phyloP scores from a whole-genome alignment of 2,888 invertebrate species.

The Pristionchus mayeri region DNA sequence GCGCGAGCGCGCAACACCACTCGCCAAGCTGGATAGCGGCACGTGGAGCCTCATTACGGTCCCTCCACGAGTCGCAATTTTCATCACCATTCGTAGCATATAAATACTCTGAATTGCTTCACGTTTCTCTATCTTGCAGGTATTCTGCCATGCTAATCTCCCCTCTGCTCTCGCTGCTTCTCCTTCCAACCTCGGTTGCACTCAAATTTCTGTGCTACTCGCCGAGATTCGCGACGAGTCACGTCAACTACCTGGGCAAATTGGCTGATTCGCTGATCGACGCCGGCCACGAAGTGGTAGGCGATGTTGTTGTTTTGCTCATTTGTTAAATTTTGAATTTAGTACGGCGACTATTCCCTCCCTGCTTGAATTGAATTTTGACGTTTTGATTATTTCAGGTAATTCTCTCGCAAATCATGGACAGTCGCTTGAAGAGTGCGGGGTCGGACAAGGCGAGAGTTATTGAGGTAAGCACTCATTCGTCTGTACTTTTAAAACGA shows the following conservation, averaged over 20 bases:
- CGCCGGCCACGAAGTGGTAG: slow-evolving; percentile 8
- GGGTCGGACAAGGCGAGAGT: not conserved
- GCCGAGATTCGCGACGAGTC: not conserved
- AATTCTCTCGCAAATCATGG: not conserved
- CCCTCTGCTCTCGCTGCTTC: not conserved
- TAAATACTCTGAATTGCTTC: too few relatives aligned
- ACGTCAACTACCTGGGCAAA: slow-evolving; percentile 5
- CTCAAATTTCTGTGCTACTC: slow-evolving; percentile 35
- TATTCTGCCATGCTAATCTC: too few relatives aligned
- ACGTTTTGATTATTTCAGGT: not conserved
- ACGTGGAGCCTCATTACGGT: too few relatives aligned
- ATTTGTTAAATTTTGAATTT: not conserved
- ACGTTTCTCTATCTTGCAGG: too few relatives aligned
- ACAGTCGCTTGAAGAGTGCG: not conserved
- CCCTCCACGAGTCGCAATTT: too few relatives aligned
- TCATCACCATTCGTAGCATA: too few relatives aligned
- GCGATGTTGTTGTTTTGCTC: too few relatives aligned
- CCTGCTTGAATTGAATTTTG: too few relatives aligned
- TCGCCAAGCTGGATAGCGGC: too few relatives aligned
- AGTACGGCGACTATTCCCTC: not conserved
- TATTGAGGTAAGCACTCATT: not conserved
- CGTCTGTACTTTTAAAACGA: too few relatives aligned
- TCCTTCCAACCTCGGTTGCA: not conserved
- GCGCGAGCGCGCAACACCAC: too few relatives aligned
- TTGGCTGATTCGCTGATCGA: not conserved